These are phyloP conservation scores for Elanus axillaris DNA, from an alignment of 2,113 vertebrate genomes.

Conservation along the genomic window DNA sequence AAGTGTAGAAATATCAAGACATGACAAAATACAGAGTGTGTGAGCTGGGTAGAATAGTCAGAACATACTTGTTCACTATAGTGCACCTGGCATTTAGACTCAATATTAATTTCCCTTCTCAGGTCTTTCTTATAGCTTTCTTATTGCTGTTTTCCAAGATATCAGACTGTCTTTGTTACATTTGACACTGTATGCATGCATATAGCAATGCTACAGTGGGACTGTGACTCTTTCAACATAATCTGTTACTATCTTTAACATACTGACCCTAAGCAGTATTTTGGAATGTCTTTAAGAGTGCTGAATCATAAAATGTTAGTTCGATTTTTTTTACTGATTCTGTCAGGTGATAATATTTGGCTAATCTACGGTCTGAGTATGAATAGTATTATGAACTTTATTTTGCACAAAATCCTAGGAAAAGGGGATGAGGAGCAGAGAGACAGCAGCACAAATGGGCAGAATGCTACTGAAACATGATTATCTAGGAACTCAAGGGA, in stretches of 20 bases:
- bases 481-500: background rate
- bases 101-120: background rate
- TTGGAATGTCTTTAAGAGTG: background rate
- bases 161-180: background rate
- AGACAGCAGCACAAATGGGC: background rate
- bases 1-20: conserved; percentile 13
- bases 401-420: background rate
- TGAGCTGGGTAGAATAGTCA: background rate
- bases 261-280: background rate
- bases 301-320: background rate
- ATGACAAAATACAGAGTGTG: background rate
- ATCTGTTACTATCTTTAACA: background rate
- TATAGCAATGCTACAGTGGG: background rate
- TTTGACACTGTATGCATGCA: background rate
- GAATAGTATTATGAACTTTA: background rate
- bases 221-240: background rate
- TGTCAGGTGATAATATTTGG: background rate
- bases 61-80: background rate
- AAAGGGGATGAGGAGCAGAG: background rate
- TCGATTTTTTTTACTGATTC: background rate
- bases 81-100: background rate
- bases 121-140: background rate
- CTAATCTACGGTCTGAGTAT: background rate
- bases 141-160: background rate
- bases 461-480: background rate